phyloP scores from a whole-genome alignment of 2,113 vertebrate species.

The Pomatostomus ruficeps region DNA sequence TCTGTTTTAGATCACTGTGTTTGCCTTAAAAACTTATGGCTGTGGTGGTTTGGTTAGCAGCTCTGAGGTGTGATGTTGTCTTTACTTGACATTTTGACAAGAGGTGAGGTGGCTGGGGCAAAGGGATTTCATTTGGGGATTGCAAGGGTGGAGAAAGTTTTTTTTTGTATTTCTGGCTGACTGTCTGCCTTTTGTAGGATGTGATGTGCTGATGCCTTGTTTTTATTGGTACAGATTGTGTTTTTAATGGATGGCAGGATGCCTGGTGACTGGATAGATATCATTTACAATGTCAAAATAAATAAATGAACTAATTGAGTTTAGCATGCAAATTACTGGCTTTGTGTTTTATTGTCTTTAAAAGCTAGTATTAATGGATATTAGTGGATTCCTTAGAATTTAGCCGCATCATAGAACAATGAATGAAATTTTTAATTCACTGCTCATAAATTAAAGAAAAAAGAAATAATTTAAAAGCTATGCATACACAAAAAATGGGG shows the following conservation, averaged over 20 bases:
- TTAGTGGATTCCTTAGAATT: background rate
- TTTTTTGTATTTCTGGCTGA: background rate
- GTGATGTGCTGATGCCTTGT: conserved; percentile 14
- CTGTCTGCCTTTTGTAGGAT: background rate
- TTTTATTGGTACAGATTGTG: conserved; percentile 36
- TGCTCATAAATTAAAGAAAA: background rate
- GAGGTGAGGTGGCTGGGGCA: conserved; percentile 9
- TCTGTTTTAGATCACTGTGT: background rate
- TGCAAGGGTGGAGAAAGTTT: conserved; percentile 4
- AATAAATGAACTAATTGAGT: conserved; percentile 14
- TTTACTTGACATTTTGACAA: conserved; percentile 20
- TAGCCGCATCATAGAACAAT: background rate
- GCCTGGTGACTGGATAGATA: background rate
- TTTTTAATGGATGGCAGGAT: conserved; percentile 46
- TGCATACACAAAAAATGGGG: background rate
- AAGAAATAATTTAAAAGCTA: background rate
- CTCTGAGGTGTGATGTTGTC: background rate
- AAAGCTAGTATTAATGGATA: background rate
- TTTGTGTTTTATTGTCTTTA: background rate
- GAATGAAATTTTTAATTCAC: background rate
- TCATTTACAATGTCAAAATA: conserved; percentile 15
- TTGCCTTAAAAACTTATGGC: background rate
- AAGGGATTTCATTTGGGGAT: background rate
- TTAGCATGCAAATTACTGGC: conserved; percentile 20
- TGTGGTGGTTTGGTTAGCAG: background rate